A percentile compares a stretch with the other conserved stretches of the same genome.
These are phyloP conservation scores for Drosophila santomea DNA, from an alignment of 1,140 invertebrate species.

Conservation along the genomic window DNA sequence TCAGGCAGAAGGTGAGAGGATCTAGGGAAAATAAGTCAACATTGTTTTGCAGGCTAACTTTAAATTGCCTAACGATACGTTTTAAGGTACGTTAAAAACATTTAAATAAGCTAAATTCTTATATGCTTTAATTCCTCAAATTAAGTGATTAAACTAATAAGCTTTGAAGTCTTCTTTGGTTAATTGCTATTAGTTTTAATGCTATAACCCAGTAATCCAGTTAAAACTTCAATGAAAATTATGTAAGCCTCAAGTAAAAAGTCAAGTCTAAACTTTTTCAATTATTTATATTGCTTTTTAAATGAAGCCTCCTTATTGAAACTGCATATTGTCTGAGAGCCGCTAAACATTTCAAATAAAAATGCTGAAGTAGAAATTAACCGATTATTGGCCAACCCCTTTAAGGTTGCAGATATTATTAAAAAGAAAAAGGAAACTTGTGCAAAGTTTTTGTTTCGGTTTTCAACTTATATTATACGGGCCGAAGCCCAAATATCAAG, in stretches of 20 bases:
- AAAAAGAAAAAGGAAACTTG: neutral
- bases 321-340: neutral
- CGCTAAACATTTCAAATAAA: neutral
- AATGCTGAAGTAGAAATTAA: neutral
- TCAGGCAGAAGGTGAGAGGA: slow-evolving; percentile 9
- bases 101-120: neutral
- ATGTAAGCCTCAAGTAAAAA: no score
- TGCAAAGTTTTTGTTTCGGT: neutral
- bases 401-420: neutral
- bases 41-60: neutral
- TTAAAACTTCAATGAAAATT: no score
- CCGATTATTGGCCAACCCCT: neutral
- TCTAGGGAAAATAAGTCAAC: slow-evolving; percentile 10
- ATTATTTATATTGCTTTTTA: neutral
- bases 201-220: no score
- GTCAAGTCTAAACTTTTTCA: no score
- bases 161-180: no score
- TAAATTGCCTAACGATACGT: neutral
- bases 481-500: slow-evolving; percentile 15
- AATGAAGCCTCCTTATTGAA: neutral
- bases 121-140: no score
- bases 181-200: no score
- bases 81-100: neutral
- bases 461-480: slow-evolving; percentile 12
- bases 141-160: no score